A percentile compares a stretch with the other conserved stretches of the same genome.
Conservation (phyloP, 2,888 invertebrate genomes). For the Philonicus albiceps region DNA sequence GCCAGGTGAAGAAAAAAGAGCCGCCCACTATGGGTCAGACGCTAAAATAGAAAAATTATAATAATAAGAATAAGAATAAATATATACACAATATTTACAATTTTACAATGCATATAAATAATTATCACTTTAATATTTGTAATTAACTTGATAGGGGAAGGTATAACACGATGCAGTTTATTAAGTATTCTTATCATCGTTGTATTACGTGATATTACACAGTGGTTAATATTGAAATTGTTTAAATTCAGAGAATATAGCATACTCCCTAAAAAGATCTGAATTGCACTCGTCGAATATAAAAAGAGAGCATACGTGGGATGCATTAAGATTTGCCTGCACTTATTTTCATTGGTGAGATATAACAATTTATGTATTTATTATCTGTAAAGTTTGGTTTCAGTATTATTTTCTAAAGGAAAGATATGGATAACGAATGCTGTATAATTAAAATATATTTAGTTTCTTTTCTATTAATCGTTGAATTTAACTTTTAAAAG, state of each 20-base stretch:
- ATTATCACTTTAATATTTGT: too few species aligned
- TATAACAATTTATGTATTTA: background rate
- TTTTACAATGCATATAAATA: too few species aligned
- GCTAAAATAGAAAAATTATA: too few species aligned
- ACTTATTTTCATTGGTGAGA: background rate
- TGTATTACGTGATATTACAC: background rate
- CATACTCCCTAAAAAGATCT: background rate
- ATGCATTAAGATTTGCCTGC: background rate
- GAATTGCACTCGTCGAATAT: background rate
- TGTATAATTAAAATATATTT: too few species aligned
- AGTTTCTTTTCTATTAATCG: too few species aligned
- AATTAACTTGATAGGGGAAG: background rate
- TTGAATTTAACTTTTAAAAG: too few species aligned
- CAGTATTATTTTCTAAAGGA: background rate
- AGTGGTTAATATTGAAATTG: background rate
- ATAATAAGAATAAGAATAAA: too few species aligned
- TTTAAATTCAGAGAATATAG: background rate
- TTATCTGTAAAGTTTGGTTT: background rate
- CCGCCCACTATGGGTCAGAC: too few species aligned
- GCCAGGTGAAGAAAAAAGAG: too few species aligned
- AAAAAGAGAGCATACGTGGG: background rate
- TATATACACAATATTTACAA: too few species aligned
- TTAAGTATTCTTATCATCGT: background rate
- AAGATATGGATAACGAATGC: too few species aligned
- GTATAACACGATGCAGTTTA: background rate